phyloP scores from a whole-genome alignment of 2,797 vertebrate genomes.

The Monodelphis domestica region DNA sequence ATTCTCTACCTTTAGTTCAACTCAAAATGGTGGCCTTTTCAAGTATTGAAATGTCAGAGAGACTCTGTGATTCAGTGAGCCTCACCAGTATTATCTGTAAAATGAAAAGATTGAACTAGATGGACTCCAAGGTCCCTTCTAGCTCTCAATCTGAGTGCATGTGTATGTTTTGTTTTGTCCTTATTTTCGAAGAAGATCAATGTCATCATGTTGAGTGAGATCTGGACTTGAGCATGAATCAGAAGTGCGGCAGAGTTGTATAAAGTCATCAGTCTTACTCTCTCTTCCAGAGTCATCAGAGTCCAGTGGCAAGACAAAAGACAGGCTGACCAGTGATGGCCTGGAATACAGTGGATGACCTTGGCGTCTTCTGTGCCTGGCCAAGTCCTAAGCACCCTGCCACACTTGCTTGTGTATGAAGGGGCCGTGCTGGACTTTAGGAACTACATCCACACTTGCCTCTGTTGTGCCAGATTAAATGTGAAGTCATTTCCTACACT shows the following conservation, averaged over 20 bases:
- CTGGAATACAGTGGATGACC: too few relatives aligned
- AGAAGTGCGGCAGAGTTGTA: too few relatives aligned
- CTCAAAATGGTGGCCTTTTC: neutral
- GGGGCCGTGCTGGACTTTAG: neutral
- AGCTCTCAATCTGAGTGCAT: neutral
- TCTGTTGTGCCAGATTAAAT: slow-evolving; percentile 62
- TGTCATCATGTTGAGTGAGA: too few relatives aligned
- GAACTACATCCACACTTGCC: slow-evolving; percentile 2
- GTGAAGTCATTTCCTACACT: slow-evolving; percentile 41
- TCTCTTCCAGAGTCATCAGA: too few relatives aligned
- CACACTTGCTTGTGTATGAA: too few relatives aligned
- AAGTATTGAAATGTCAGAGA: neutral
- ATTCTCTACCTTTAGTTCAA: neutral
- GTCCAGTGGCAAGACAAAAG: too few relatives aligned
- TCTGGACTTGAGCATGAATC: too few relatives aligned
- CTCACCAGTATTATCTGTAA: neutral
- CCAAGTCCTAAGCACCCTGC: too few relatives aligned
- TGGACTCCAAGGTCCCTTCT: neutral
- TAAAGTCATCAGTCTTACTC: too few relatives aligned
- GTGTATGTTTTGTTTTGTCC: neutral
- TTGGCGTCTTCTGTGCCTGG: too few relatives aligned
- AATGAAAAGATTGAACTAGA: neutral
- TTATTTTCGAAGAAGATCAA: too few relatives aligned
- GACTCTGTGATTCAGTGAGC: neutral
- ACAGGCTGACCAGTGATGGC: too few relatives aligned